Evolutionary conservation across 2,888 invertebrate genomes (phyloP).

Genomic region (Eristalis arbustorum): DNA sequence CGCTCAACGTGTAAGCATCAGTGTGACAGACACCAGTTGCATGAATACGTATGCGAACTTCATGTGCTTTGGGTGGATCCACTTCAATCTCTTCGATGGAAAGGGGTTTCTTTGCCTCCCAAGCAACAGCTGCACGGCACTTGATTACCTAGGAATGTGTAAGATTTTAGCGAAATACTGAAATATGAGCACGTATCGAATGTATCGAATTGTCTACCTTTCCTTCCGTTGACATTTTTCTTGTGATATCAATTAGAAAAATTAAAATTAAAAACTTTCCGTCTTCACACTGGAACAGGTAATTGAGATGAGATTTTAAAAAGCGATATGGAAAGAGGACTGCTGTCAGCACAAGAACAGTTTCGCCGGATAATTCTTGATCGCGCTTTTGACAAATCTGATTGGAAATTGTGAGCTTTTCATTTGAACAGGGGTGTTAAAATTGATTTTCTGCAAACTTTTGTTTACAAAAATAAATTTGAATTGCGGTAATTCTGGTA

Average conservation of each 20-base stretch:
- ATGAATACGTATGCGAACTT: constrained; percentile 91
- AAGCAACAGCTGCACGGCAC: constrained; percentile 97
- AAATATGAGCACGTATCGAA: background rate
- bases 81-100: constrained; percentile 96
- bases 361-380: constrained; percentile 3
- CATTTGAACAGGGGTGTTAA: constrained; percentile 20
- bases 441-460: background rate
- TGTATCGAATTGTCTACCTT: constrained; percentile 47
- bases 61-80: constrained; percentile 94
- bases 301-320: background rate
- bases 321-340: background rate
- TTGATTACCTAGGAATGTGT: constrained; percentile 85
- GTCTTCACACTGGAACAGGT: background rate
- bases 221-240: constrained; percentile 54
- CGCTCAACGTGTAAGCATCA: constrained; percentile 93
- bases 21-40: constrained; percentile 95
- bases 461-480: background rate
- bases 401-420: constrained; percentile 4
- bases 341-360: too few relatives aligned
- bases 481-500: too few relatives aligned
- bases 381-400: background rate
- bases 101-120: constrained; percentile 95
- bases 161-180: background rate
- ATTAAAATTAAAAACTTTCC: background rate
- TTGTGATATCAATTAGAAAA: background rate